These are phyloP conservation scores for Tor tambroides DNA, from an alignment of 2,113 vertebrate species.

Conservation along the genomic window DNA sequence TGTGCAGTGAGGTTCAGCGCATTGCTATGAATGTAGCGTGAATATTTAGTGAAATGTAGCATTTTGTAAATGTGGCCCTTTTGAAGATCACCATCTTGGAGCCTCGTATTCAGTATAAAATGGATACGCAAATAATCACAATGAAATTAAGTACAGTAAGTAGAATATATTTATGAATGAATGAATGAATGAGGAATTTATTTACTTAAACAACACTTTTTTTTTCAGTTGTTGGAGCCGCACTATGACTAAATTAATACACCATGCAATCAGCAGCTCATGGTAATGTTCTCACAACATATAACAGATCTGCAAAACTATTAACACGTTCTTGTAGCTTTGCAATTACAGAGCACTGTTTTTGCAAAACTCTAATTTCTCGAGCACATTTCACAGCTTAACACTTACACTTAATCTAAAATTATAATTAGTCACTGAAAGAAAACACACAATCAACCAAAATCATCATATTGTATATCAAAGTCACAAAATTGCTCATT, in stretches of 20 bases:
- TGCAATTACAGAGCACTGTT: not conserved
- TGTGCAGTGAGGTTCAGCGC: not conserved
- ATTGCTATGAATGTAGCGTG: not conserved
- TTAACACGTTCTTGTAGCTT: not conserved
- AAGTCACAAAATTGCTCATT: not conserved
- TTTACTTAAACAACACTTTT: not conserved
- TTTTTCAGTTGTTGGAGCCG: not conserved
- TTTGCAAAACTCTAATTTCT: not conserved
- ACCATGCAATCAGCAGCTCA: too few relatives aligned
- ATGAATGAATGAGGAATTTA: too few relatives aligned
- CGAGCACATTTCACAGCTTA: not conserved
- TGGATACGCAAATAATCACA: not conserved
- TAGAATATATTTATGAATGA: too few relatives aligned
- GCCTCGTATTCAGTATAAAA: not conserved
- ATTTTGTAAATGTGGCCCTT: not conserved
- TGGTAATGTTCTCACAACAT: not conserved
- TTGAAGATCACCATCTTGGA: not conserved
- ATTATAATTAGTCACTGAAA: not conserved
- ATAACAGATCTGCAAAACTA: not conserved
- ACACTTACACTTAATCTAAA: not conserved
- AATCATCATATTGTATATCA: not conserved
- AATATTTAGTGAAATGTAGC: not conserved
- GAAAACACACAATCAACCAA: not conserved
- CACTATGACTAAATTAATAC: not conserved
- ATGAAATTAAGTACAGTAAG: not conserved